A percentile compares a stretch with the other conserved stretches of the same genome.
Evolutionary conservation across 2,113 vertebrate genomes (phyloP).

Genomic region (Excalfactoria chinensis): DNA sequence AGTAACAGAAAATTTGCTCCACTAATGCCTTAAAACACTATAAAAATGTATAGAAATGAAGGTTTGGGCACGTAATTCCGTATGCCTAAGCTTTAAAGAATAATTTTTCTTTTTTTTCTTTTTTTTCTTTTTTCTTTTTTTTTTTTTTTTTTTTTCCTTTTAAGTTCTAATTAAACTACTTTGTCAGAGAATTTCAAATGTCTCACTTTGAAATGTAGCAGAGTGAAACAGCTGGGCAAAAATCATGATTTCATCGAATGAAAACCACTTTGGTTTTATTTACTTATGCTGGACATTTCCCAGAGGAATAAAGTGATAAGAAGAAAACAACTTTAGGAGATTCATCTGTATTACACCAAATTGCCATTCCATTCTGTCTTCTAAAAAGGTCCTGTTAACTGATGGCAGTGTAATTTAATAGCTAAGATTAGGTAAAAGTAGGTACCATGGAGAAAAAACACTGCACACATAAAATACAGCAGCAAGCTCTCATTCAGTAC

Average conservation of each 20-base stretch:
- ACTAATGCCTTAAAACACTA: not conserved
- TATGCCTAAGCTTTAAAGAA: not conserved
- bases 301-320: not conserved
- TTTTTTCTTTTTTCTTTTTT: not conserved
- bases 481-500: slow-evolving; percentile 29
- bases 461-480: slow-evolving; percentile 22
- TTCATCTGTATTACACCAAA: not conserved
- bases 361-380: not conserved
- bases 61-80: not conserved
- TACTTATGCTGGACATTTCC: not conserved
- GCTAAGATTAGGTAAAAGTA: slow-evolving; percentile 32
- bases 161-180: not conserved
- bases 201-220: not conserved
- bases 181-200: not conserved
- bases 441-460: slow-evolving; percentile 16
- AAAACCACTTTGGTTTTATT: not conserved
- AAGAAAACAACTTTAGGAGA: slow-evolving; percentile 15
- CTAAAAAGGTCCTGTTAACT: slow-evolving; percentile 7
- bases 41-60: not conserved
- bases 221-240: not conserved
- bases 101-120: not conserved
- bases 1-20: not conserved
- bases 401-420: slow-evolving; percentile 1
- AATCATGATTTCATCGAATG: not conserved
- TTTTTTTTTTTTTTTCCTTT: not conserved